Evolutionary conservation across 2,797 vertebrate species (phyloP).

Genomic region (Anableps anableps): DNA sequence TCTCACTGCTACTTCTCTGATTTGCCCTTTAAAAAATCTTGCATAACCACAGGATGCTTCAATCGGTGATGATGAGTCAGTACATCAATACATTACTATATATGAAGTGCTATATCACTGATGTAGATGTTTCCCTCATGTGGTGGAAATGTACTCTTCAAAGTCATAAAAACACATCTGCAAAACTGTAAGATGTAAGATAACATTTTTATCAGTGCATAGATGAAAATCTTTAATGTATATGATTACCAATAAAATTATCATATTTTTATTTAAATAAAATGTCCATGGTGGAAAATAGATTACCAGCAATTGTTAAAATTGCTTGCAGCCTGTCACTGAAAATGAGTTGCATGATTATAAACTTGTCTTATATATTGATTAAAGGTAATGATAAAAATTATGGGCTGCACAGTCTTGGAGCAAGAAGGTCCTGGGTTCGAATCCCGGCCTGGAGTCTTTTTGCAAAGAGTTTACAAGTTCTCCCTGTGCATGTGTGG

Average conservation of each 20-base stretch:
- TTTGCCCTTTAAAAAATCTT: constrained; percentile 36
- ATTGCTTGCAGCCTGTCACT: not conserved
- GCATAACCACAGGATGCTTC: constrained; percentile 32
- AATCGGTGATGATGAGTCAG: constrained; percentile 31
- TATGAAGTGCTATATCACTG: constrained; percentile 14
- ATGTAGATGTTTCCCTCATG: constrained; percentile 24
- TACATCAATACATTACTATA: constrained; percentile 56
- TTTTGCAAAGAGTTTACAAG: too few species aligned
- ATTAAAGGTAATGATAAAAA: not conserved
- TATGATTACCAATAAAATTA: not conserved
- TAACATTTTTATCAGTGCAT: not conserved
- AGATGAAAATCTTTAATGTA: not conserved
- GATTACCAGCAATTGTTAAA: not conserved
- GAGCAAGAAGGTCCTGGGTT: too few species aligned
- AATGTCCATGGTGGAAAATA: not conserved
- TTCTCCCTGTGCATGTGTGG: too few species aligned
- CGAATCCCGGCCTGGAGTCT: too few species aligned
- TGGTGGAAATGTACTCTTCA: constrained; percentile 3
- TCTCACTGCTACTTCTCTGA: constrained; percentile 15
- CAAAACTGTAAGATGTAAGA: not conserved
- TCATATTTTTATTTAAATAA: not conserved
- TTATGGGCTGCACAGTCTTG: too few species aligned
- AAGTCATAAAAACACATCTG: not conserved
- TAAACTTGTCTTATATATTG: not conserved
- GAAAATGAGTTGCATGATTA: not conserved